Percentiles rank a stretch among this genome's conserved stretches.
These are phyloP conservation scores for Xestobium rufovillosum DNA, from an alignment of 2,888 invertebrate species.

Conservation along the genomic window DNA sequence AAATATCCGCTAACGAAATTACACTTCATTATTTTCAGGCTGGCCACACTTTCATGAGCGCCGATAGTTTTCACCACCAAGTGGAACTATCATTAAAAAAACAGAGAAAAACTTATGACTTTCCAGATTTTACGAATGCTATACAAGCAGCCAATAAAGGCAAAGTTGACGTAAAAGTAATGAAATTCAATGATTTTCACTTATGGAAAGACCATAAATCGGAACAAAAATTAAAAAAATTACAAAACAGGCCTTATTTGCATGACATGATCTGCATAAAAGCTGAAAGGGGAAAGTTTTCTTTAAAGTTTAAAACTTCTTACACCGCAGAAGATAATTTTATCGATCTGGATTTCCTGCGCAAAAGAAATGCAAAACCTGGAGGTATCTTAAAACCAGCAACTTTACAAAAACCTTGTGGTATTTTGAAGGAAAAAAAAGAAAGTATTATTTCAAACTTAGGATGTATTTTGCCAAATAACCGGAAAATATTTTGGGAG, in stretches of 20 bases:
- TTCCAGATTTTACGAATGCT: slow-evolving; percentile 16
- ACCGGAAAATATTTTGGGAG: too few species aligned
- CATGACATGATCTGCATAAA: slow-evolving; percentile 12
- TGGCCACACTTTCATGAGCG: slow-evolving; percentile 17
- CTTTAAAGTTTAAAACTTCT: slow-evolving; percentile 8
- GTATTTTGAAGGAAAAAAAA: too few species aligned
- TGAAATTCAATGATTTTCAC: slow-evolving; percentile 8
- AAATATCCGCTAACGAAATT: slow-evolving; percentile 14
- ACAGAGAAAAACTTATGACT: slow-evolving; percentile 16
- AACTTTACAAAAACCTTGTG: too few species aligned
- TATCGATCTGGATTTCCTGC: neutral
- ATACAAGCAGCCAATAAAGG: slow-evolving; percentile 9
- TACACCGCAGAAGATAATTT: too few species aligned
- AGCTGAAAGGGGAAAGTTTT: slow-evolving; percentile 7
- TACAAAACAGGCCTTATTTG: slow-evolving; percentile 10
- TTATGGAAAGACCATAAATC: slow-evolving; percentile 7
- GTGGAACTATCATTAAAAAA: slow-evolving; percentile 14
- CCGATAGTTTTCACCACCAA: slow-evolving; percentile 13
- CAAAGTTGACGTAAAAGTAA: slow-evolving; percentile 8
- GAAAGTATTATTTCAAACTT: too few species aligned
- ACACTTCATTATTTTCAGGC: slow-evolving; percentile 15
- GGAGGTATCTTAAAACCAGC: too few species aligned
- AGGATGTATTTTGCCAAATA: too few species aligned
- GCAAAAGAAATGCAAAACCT: too few species aligned
- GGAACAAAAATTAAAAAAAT: neutral